Evolutionary conservation across 2,113 vertebrate genomes (phyloP).

Genomic region (Chitala chitala): DNA sequence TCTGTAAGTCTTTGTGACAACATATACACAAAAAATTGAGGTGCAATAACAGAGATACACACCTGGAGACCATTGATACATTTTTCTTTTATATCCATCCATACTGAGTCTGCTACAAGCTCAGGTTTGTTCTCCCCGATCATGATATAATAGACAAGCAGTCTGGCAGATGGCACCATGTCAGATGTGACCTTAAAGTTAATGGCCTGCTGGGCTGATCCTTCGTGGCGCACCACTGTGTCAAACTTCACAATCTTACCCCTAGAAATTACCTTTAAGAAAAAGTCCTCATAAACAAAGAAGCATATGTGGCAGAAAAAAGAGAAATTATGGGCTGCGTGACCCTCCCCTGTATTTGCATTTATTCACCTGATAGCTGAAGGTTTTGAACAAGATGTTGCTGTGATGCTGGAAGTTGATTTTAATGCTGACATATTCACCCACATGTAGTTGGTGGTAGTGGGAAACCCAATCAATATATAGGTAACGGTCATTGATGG

Average conservation of each 20-base stretch:
- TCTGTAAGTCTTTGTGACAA: neutral
- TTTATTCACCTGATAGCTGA: conserved; percentile 79
- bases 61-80: conserved; percentile 78
- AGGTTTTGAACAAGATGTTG: conserved; percentile 62
- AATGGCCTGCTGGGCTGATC: conserved; percentile 57
- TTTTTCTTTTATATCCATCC: conserved; percentile 74
- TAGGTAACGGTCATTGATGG: conserved; percentile 76
- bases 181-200: conserved; percentile 65
- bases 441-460: conserved; percentile 55
- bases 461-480: conserved; percentile 73
- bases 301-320: neutral
- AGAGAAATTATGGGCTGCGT: neutral
- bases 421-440: conserved; percentile 54
- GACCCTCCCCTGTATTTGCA: neutral
- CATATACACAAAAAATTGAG: neutral
- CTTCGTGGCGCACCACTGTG: conserved; percentile 43
- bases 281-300: neutral
- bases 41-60: conserved; percentile 7
- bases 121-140: conserved; percentile 69
- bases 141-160: conserved; percentile 84
- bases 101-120: conserved; percentile 83
- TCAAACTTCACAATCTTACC: conserved; percentile 70
- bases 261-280: conserved; percentile 66
- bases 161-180: conserved; percentile 84
- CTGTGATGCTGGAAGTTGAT: conserved; percentile 64